Evolutionary conservation across 1,140 invertebrate genomes (phyloP).

Genomic region (Holotrichia oblita): DNA sequence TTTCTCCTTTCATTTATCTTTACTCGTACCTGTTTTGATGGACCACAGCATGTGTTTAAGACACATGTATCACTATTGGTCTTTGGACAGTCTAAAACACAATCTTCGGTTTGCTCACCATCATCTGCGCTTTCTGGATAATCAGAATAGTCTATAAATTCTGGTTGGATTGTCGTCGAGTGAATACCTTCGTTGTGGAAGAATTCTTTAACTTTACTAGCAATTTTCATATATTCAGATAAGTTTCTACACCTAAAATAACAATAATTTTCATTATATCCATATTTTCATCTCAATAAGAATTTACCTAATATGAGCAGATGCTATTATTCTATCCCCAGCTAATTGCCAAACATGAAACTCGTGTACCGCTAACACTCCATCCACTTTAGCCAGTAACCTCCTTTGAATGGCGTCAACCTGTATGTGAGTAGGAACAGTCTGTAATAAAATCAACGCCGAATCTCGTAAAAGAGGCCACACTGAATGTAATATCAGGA

Average conservation of each 20-base stretch:
- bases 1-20: no score
- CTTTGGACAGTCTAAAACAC: slow-evolving; percentile 86
- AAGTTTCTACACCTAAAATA: slow-evolving; percentile 80
- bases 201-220: slow-evolving; percentile 94
- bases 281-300: no score
- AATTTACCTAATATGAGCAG: slow-evolving; percentile 87
- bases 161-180: slow-evolving; percentile 93
- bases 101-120: slow-evolving; percentile 61
- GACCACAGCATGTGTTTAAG: slow-evolving; percentile 84
- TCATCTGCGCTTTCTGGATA: slow-evolving; percentile 52
- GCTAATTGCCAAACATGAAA: slow-evolving; percentile 96
- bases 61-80: slow-evolving; percentile 81
- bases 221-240: slow-evolving; percentile 91
- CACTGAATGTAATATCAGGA: slow-evolving; percentile 83
- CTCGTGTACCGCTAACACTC: slow-evolving; percentile 91
- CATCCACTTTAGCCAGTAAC: slow-evolving; percentile 86
- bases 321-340: slow-evolving; percentile 91
- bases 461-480: slow-evolving; percentile 90
- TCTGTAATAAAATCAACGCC: slow-evolving; percentile 88
- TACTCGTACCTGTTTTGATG: slow-evolving; percentile 70
- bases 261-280: no score
- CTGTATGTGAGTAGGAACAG: slow-evolving; percentile 92
- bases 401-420: slow-evolving; percentile 88
- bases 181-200: slow-evolving; percentile 93
- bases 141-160: slow-evolving; percentile 80